These are phyloP conservation scores for Acleris literana DNA, from an alignment of 2,888 invertebrate species.

Conservation along the genomic window DNA sequence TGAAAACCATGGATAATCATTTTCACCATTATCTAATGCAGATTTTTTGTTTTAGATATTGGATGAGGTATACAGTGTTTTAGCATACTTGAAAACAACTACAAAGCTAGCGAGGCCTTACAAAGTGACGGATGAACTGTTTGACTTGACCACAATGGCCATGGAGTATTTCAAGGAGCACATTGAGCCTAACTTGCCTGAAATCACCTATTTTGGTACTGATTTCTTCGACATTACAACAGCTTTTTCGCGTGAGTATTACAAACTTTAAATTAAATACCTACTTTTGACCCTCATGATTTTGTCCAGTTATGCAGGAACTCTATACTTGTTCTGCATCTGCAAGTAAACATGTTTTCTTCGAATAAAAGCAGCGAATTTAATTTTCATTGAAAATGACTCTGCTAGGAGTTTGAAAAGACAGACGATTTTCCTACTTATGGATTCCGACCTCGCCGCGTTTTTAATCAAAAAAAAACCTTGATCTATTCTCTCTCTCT, in stretches of 20 bases:
- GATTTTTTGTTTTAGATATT: slow-evolving; percentile 86
- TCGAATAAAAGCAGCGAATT: too few species aligned
- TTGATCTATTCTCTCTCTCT: too few species aligned
- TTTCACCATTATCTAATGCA: neutral
- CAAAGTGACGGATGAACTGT: slow-evolving; percentile 96
- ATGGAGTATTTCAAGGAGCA: slow-evolving; percentile 99
- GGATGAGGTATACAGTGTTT: slow-evolving; percentile 94
- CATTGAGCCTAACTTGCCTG: slow-evolving; percentile 94
- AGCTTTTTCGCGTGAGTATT: slow-evolving; percentile 86
- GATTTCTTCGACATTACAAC: slow-evolving; percentile 91
- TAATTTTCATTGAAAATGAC: too few species aligned
- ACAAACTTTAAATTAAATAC: slow-evolving; percentile 13
- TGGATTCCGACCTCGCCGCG: too few species aligned
- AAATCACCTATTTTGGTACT: slow-evolving; percentile 93
- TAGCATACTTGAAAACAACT: slow-evolving; percentile 92
- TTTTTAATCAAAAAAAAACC: too few species aligned
- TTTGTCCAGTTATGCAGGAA: too few species aligned
- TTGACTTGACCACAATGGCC: slow-evolving; percentile 97
- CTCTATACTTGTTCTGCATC: too few species aligned
- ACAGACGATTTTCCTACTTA: too few species aligned
- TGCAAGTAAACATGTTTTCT: too few species aligned
- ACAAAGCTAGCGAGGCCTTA: slow-evolving; percentile 93
- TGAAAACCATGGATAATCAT: too few species aligned
- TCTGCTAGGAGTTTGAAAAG: too few species aligned
- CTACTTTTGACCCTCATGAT: too few species aligned